These are phyloP conservation scores for Lagodon rhomboides DNA, from an alignment of 2,797 vertebrate species.

Conservation along the genomic window DNA sequence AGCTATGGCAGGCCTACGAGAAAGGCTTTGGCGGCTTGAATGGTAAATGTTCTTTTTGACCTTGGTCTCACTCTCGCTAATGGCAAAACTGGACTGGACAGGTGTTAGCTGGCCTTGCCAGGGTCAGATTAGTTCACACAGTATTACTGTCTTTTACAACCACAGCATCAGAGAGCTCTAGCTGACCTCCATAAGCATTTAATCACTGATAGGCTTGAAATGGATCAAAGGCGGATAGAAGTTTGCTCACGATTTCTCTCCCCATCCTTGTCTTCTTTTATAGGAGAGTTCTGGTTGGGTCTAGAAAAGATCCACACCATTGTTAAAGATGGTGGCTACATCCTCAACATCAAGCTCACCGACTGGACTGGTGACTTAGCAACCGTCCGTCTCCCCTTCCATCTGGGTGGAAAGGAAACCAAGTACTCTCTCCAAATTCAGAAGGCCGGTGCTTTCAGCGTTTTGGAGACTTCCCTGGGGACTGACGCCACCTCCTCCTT, in stretches of 20 bases:
- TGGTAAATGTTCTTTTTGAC: conserved; percentile 83
- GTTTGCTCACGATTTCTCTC: conserved; percentile 15
- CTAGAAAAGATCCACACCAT: conserved; percentile 91
- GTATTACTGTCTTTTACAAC: conserved; percentile 19
- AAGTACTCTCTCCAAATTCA: conserved; percentile 90
- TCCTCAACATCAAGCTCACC: conserved; percentile 88
- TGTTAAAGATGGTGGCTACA: conserved; percentile 82
- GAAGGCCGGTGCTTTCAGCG: conserved; percentile 75
- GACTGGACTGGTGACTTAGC: conserved; percentile 91
- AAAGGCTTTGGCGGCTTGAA: conserved; percentile 92
- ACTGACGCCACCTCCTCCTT: conserved; percentile 82
- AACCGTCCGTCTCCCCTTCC: conserved; percentile 85
- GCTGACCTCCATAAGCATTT: conserved; percentile 26
- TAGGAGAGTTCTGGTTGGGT: conserved; percentile 97
- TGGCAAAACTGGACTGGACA: conserved; percentile 3
- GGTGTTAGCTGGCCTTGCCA: conserved; percentile 12
- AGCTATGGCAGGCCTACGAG: conserved; percentile 93
- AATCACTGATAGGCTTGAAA: conserved; percentile 26
- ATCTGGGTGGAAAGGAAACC: conserved; percentile 88
- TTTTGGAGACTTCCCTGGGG: conserved; percentile 87
- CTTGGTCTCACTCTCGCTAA: conserved; percentile 46
- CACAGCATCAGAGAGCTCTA: conserved; percentile 1
- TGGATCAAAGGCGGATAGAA: conserved; percentile 10
- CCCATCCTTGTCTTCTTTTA: conserved; percentile 19
- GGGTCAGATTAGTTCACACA: conserved; percentile 32